Conservation (phyloP, 2,888 invertebrate species). For the Apamea sordens region DNA sequence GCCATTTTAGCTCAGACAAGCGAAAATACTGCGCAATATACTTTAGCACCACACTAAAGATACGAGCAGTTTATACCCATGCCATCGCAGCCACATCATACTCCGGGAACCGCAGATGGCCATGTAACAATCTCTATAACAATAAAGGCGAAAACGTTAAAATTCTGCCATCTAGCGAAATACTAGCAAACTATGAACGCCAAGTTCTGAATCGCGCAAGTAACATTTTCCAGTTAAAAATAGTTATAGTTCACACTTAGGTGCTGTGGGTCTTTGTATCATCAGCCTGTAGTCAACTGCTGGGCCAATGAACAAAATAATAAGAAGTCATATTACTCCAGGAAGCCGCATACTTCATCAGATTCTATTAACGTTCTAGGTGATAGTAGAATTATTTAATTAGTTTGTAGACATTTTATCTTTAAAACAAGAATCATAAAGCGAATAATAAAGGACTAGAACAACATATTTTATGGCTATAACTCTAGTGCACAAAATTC, state of each 20-base stretch:
- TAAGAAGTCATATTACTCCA: neutral
- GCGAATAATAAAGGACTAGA: neutral
- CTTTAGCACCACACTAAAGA: conserved; percentile 63
- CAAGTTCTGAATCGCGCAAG: conserved; percentile 20
- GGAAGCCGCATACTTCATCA: neutral
- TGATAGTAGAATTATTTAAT: neutral
- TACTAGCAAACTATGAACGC: conserved; percentile 22
- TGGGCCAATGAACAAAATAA: neutral
- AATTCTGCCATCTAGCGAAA: conserved; percentile 47
- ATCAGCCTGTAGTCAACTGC: neutral
- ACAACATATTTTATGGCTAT: neutral
- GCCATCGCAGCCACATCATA: conserved; percentile 52
- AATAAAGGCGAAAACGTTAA: conserved; percentile 49
- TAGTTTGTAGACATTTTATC: neutral
- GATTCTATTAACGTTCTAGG: neutral
- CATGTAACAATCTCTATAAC: conserved; percentile 63
- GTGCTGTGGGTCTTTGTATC: neutral
- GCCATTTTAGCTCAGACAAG: conserved; percentile 60
- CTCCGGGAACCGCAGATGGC: conserved; percentile 59
- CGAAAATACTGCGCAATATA: conserved; percentile 59
- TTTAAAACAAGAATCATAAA: neutral
- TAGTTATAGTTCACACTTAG: neutral
- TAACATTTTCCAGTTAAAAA: conserved; percentile 1
- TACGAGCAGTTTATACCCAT: conserved; percentile 62
- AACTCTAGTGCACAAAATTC: neutral